Evolutionary conservation across 2,113 vertebrate genomes (phyloP), one percentile per base, ranked within the genome.

Genomic region (Cochlearius cochlearius): DNA sequence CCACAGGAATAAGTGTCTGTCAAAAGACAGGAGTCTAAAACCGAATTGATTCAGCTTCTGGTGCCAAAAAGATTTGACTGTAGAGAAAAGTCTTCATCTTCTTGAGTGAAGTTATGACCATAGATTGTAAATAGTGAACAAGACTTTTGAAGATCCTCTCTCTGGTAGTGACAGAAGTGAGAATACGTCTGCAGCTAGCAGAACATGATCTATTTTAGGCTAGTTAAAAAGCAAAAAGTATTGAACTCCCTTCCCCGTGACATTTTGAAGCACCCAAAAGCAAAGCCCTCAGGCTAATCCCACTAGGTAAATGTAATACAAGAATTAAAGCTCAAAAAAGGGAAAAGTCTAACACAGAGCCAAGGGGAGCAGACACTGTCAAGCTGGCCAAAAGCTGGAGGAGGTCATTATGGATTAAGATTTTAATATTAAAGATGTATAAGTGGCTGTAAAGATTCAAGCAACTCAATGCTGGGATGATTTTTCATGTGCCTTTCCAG

Each of bases 11-110:
- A 97, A 94, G 41, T 76, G 60, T 90, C 86, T 95, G 53, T 94
- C 71, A 95, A 96, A 96, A 92, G 84, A 93, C 66, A 90, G 80
- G 94, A 76, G 55, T 82, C 85, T 86, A 91, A 95, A 95, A 94
- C 9, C 3, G 10, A 95, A 91, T 90, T 52, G 86, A 88, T 94
- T 90, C 69, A 64, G 41, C 26, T 91, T 92, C 56, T 86, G 30
- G 32, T 94, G 81, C 74, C 74, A 91, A 91, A 67, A 92, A 73
- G 26, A 47, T 77, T 58, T 90, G 62, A 90, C 64, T 93, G 18
- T 59, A 86, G 59, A 79, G 73, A 82, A 34, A 26, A 91, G 15
- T 75, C 56, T 94, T 88, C 76, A 38, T 92, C 76, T 92, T 88
- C 63, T 64, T 75, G 76, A 91, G 69, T 76, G 77, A 91, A 67